Evolutionary conservation across 2,888 invertebrate species (phyloP).

Genomic region (Tyria jacobaeae): DNA sequence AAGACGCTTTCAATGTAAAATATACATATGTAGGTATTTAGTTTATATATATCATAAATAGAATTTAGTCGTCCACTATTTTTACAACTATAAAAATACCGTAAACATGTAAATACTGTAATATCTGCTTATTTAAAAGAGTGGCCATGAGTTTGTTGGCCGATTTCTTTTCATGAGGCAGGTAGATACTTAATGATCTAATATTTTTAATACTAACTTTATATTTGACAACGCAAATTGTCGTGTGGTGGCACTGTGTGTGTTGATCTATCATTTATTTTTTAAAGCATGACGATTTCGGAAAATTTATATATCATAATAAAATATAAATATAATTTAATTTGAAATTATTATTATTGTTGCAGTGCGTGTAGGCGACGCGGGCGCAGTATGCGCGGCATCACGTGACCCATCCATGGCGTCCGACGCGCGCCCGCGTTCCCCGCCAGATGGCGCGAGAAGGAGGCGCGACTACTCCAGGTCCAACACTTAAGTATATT

Average conservation of each 20-base stretch:
- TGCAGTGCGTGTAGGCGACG: conserved; percentile 62
- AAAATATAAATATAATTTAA: no score
- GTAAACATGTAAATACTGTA: no score
- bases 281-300: no score
- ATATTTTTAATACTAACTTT: no score
- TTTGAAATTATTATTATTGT: conserved; percentile 47
- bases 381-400: conserved; percentile 74
- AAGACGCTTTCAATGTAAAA: neutral
- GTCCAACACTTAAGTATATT: conserved; percentile 52
- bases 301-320: no score
- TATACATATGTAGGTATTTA: neutral
- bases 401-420: conserved; percentile 76
- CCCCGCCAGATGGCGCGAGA: conserved; percentile 82
- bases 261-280: no score
- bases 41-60: conserved; percentile 7
- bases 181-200: no score
- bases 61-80: neutral
- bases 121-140: no score
- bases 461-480: conserved; percentile 77
- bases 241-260: no score
- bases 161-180: no score
- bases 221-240: no score
- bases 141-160: no score
- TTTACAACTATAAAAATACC: conserved; percentile 3
- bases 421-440: conserved; percentile 76